phyloP scores from a whole-genome alignment of 2,888 invertebrate species.

The Epirrhoe alternata region DNA sequence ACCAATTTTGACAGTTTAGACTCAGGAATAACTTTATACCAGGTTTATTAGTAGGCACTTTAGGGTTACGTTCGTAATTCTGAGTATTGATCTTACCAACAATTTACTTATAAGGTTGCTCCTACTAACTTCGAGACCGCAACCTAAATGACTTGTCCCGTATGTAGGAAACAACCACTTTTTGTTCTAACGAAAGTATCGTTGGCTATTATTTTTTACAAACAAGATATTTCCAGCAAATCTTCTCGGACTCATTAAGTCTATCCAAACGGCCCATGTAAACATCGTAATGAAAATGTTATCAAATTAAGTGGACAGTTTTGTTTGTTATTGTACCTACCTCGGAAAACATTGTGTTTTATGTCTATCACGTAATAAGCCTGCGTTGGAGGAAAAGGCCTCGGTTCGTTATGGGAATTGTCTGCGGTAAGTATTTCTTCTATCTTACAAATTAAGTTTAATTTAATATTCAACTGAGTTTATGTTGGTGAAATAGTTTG shows the following conservation, averaged over 20 bases:
- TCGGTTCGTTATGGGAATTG: background rate
- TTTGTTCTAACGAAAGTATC: background rate
- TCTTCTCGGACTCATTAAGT: conserved; percentile 16
- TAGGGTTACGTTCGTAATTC: too few species aligned
- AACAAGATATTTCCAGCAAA: background rate
- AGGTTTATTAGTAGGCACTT: too few species aligned
- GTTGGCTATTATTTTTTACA: background rate
- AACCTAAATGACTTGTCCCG: too few species aligned
- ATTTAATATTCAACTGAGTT: background rate
- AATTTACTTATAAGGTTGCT: too few species aligned
- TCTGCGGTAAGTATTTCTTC: background rate
- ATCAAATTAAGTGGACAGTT: conserved; percentile 53
- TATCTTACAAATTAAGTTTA: background rate
- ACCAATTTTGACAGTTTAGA: too few species aligned
- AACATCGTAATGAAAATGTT: conserved; percentile 53
- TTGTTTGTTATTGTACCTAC: conserved; percentile 49
- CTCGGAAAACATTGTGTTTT: conserved; percentile 45
- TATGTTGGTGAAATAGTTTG: background rate
- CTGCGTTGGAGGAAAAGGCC: conserved; percentile 1
- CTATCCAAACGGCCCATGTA: conserved; percentile 39
- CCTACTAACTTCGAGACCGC: too few species aligned
- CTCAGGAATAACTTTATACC: too few species aligned
- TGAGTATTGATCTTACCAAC: too few species aligned
- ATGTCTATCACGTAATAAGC: conserved; percentile 41
- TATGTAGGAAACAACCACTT: too few species aligned